Conservation (phyloP, 1,140 invertebrate genomes). For the Penaeus chinensis region DNA sequence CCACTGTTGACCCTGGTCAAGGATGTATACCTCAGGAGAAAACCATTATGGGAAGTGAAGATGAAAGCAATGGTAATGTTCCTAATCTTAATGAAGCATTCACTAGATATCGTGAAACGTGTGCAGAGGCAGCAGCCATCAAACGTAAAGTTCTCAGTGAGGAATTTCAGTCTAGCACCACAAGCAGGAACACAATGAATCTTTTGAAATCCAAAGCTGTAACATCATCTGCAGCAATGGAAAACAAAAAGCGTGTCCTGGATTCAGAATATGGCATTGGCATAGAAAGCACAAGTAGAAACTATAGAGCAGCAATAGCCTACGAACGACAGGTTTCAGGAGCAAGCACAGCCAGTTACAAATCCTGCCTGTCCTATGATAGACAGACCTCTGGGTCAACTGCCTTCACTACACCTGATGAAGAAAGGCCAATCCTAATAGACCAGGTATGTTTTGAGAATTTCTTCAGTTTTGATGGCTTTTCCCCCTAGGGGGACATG, state of each 20-base stretch:
- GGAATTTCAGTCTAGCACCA: conserved; percentile 33
- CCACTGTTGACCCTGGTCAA: neutral
- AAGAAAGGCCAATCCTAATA: conserved; percentile 49
- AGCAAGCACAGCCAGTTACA: conserved; percentile 32
- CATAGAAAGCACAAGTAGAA: neutral
- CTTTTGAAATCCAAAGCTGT: conserved; percentile 14
- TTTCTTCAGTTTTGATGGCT: neutral
- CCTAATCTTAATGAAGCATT: conserved; percentile 25
- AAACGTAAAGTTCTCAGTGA: conserved; percentile 40
- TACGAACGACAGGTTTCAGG: conserved; percentile 46
- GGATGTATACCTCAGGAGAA: neutral
- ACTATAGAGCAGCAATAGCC: neutral
- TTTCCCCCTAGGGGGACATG: too few relatives aligned
- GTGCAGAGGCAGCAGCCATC: conserved; percentile 42
- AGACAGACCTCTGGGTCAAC: conserved; percentile 46
- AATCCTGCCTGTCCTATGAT: conserved; percentile 36
- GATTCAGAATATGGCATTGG: conserved; percentile 31
- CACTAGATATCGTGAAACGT: conserved; percentile 27
- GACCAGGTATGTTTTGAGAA: conserved; percentile 40
- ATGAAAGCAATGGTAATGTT: neutral
- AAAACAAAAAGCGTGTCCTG: conserved; percentile 37
- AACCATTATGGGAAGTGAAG: conserved; percentile 14
- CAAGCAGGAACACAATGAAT: conserved; percentile 30
- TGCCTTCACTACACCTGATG: conserved; percentile 51
- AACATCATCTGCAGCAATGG: conserved; percentile 21